Base-by-base conservation (phyloP, 2,797 vertebrate species). In the Pogoniulus pusillus region DNA sequence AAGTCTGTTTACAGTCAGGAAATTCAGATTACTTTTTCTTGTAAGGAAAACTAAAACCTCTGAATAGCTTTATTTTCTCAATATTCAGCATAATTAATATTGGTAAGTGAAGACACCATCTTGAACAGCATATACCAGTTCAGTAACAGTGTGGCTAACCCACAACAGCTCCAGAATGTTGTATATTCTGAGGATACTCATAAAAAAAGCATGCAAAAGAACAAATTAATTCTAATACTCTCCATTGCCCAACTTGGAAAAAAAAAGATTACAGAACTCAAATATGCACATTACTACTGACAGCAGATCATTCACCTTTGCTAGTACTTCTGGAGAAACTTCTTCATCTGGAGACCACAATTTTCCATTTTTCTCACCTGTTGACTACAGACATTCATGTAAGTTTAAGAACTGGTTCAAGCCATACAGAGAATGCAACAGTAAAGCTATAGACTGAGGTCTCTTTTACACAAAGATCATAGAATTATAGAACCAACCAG, bases 271-370 rank as follows among this genome's bases (percentile, higher is more conserved):
- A 89, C 78, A 34, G 35, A 59, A 20, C 26, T 53, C 63, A 70
- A 45, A 70, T 68, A 85, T 32, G 60, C 32, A 39, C 14, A 17
- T 74, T 65, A 62, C 57, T 85, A 64, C 24, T 64, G 49, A 43
- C 16, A 92, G 70, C 13, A 91, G 39, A 76, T 60, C 59, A 73
- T 86, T 94, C 94, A 98, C 98, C 96, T 98, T 98, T 91, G 98
- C 99, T 91, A 99, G 97, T 81, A 99, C 99, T 96, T 99, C 99
- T 83, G 99, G 98, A 73, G 99, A 99, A 91, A 99, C 99, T 85
- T 99, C 99, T 91, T 99, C 99, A 97, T 99, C 99, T 8, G 98
- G 97, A 84, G 98, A 99, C 99, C 99, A 99, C 59, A 99, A 97
- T 96, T 99, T 99, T 58, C 99, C 99, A 93, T 99, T 99, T 96